phyloP scores from a whole-genome alignment of 2,113 vertebrate species.

The Tachysurus vachellii region DNA sequence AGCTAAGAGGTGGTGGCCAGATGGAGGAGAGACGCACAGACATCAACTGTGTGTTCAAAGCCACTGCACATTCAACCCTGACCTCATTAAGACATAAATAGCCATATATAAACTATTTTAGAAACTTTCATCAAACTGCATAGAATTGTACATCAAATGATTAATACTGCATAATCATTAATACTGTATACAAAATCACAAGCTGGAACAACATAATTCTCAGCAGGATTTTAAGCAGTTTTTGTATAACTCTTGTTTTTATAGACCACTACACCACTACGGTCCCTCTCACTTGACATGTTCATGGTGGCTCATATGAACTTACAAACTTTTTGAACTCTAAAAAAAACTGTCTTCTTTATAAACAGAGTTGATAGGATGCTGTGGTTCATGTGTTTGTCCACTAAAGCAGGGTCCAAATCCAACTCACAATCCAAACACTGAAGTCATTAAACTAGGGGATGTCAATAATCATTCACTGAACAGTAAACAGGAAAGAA shows the following conservation, averaged over 20 bases:
- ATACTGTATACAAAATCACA: background rate
- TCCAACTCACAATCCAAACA: constrained; percentile 11
- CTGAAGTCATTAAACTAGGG: background rate
- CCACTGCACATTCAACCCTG: constrained; percentile 44
- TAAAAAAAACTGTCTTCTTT: background rate
- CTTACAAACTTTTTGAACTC: background rate
- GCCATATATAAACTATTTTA: background rate
- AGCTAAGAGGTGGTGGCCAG: constrained; percentile 60
- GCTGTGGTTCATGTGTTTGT: background rate
- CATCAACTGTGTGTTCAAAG: constrained; percentile 58
- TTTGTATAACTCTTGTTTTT: too few relatives aligned
- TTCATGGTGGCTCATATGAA: background rate
- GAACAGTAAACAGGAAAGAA: background rate
- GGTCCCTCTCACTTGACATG: background rate
- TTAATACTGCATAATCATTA: background rate
- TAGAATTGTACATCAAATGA: background rate
- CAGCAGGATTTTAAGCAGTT: too few relatives aligned
- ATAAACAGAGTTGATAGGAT: background rate
- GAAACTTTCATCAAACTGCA: background rate
- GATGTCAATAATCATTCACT: constrained; percentile 5
- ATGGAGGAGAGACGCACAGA: constrained; percentile 59
- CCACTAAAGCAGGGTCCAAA: background rate
- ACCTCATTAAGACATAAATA: constrained; percentile 14
- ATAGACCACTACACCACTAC: too few relatives aligned
- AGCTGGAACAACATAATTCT: background rate